A percentile compares a stretch with the other conserved stretches of the same genome.
phyloP scores from a whole-genome alignment of 2,797 vertebrate species.

The Pitangus sulphuratus region DNA sequence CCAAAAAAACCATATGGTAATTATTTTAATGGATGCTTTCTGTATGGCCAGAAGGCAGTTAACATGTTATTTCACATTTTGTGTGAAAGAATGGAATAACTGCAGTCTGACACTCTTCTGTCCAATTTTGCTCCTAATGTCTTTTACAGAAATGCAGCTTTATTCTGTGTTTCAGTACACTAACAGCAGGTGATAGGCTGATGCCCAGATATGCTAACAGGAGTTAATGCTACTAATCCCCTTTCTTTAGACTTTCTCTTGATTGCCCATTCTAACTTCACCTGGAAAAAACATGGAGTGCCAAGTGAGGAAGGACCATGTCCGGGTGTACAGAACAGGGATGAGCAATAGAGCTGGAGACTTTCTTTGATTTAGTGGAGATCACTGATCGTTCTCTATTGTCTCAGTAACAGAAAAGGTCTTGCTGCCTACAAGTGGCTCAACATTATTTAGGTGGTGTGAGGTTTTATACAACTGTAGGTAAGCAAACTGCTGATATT shows the following conservation, averaged over 20 bases:
- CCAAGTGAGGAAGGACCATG: not conserved
- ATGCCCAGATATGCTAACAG: constrained; percentile 14
- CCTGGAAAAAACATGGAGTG: not conserved
- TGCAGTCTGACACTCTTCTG: constrained; percentile 56
- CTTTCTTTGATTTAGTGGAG: not conserved
- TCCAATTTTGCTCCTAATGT: constrained; percentile 33
- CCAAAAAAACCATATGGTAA: constrained; percentile 55
- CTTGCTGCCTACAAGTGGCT: not conserved
- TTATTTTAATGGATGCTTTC: constrained; percentile 60
- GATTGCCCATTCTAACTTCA: not conserved
- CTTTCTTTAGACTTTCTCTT: not conserved
- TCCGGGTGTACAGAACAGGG: not conserved
- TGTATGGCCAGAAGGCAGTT: constrained; percentile 62
- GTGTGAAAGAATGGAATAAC: constrained; percentile 58
- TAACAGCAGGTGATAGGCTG: constrained; percentile 41
- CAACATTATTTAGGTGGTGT: not conserved
- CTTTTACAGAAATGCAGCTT: constrained; percentile 32
- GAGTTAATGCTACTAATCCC: not conserved
- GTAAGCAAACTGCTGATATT: not conserved
- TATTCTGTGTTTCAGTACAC: constrained; percentile 33
- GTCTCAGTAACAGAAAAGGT: not conserved
- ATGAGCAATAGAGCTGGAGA: not conserved
- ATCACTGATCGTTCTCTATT: not conserved
- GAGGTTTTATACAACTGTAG: not conserved
- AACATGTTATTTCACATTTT: constrained; percentile 56